These are phyloP conservation scores for Gallinago media DNA, from an alignment of 2,113 vertebrate genomes.

Conservation along the genomic window DNA sequence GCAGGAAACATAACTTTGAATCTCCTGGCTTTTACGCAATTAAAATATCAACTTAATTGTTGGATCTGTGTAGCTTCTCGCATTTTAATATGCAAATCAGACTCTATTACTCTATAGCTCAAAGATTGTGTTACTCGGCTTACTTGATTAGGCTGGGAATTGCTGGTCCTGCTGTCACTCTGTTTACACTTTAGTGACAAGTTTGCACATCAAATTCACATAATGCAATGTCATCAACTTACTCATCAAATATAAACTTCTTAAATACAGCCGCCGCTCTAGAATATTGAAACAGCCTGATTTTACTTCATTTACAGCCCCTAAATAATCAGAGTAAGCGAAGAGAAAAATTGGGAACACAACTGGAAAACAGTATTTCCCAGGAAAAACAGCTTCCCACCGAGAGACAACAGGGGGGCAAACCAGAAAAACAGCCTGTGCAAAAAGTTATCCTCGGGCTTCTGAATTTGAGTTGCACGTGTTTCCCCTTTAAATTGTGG, in stretches of 20 bases:
- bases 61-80: slow-evolving; percentile 52
- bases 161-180: slow-evolving; percentile 69
- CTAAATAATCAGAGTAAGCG: background rate
- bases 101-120: slow-evolving; percentile 60
- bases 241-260: slow-evolving; percentile 60
- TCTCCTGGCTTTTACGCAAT: slow-evolving; percentile 68
- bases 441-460: background rate
- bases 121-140: slow-evolving; percentile 66
- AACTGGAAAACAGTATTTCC: background rate
- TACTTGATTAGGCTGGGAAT: slow-evolving; percentile 73
- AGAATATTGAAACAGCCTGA: background rate
- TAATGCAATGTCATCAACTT: slow-evolving; percentile 63
- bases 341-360: background rate
- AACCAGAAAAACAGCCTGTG: background rate
- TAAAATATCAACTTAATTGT: slow-evolving; percentile 74
- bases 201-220: slow-evolving; percentile 69
- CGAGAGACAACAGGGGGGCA: background rate
- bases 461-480: background rate
- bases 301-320: slow-evolving; percentile 33
- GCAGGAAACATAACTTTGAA: slow-evolving; percentile 39
- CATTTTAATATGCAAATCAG: slow-evolving; percentile 75
- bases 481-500: background rate
- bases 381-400: background rate
- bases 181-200: slow-evolving; percentile 69
- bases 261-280: slow-evolving; percentile 39